Conservation (phyloP, 2,113 vertebrate genomes). For the Excalfactoria chinensis region DNA sequence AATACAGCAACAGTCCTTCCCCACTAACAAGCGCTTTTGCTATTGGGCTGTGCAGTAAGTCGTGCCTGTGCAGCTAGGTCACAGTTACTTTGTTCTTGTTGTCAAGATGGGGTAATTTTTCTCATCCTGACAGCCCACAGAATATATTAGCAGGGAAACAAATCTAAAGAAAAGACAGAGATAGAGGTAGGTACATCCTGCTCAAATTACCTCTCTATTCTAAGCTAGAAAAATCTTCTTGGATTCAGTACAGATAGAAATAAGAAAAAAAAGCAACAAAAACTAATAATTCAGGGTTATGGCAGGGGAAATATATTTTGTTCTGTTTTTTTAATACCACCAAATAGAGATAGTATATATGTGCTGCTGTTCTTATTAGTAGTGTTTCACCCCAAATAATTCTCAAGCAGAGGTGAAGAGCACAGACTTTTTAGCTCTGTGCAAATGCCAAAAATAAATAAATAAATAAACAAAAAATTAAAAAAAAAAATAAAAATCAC, state of each 20-base stretch:
- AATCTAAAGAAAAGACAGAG: not conserved
- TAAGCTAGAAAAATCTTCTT: not conserved
- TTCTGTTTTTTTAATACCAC: not conserved
- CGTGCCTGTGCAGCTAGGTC: not conserved
- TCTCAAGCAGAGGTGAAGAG: not conserved
- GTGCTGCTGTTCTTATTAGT: not conserved
- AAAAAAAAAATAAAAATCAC: no score
- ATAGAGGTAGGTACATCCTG: not conserved
- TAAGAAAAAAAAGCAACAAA: no score
- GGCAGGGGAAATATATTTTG: not conserved
- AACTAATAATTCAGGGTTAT: not conserved
- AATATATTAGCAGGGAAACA: not conserved
- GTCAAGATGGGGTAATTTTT: not conserved
- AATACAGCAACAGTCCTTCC: not conserved
- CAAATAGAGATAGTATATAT: not conserved
- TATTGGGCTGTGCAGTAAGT: not conserved
- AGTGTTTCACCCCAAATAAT: not conserved
- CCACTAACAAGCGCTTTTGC: not conserved
- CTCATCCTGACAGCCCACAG: slow-evolving; percentile 8
- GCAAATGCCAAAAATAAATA: not conserved
- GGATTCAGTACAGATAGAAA: fast-evolving
- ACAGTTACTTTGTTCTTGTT: not conserved
- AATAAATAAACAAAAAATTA: no score
- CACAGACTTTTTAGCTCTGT: not conserved
- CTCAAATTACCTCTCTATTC: not conserved